Evolutionary conservation across 2,888 invertebrate species (phyloP).

Genomic region (Drosophila macrospina): DNA sequence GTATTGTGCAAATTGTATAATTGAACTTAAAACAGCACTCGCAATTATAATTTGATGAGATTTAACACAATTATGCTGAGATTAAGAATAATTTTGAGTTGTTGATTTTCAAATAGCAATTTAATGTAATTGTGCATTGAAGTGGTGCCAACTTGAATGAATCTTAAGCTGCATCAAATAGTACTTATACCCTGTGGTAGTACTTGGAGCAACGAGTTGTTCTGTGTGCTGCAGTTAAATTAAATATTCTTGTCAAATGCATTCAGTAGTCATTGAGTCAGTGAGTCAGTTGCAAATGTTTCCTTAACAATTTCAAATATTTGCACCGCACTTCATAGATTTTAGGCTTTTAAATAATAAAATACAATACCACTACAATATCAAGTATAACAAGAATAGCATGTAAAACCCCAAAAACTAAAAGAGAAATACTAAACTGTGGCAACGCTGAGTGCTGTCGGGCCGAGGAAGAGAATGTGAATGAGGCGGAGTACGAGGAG

Average conservation of each 20-base stretch:
- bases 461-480: constrained; percentile 12
- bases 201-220: constrained; percentile 1
- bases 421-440: constrained; percentile 38
- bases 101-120: constrained; percentile 3
- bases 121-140: constrained; percentile 7
- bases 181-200: neutral
- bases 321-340: constrained; percentile 79
- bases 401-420: constrained; percentile 28
- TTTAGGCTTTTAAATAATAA: constrained; percentile 80
- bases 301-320: constrained; percentile 73
- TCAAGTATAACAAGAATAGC: constrained; percentile 14
- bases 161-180: constrained; percentile 6
- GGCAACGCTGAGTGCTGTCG: constrained; percentile 39
- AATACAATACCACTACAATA: constrained; percentile 55
- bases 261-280: constrained; percentile 69
- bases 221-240: constrained; percentile 53
- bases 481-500: neutral
- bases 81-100: neutral
- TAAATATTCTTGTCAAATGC: constrained; percentile 78
- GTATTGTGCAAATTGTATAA: neutral
- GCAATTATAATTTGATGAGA: neutral
- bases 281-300: constrained; percentile 72
- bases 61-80: neutral
- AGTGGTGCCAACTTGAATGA: constrained; percentile 4
- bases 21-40: neutral